These are phyloP conservation scores for Actenoides hombroni DNA, from an alignment of 2,113 vertebrate genomes.

Conservation along the genomic window DNA sequence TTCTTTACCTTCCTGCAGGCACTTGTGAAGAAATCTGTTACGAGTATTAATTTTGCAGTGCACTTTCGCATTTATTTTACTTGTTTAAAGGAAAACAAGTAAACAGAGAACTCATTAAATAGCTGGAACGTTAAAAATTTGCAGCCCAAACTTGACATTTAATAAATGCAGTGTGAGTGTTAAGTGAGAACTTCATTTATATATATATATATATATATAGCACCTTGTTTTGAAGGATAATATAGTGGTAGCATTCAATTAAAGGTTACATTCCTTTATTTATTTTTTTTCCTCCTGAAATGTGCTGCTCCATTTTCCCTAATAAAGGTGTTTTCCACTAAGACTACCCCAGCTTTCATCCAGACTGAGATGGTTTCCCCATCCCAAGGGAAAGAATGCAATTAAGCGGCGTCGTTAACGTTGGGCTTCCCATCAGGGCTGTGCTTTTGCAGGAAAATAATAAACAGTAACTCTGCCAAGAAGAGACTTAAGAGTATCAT, in stretches of 20 bases:
- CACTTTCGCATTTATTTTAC: not conserved
- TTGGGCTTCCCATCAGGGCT: not conserved
- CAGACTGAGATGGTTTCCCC: not conserved
- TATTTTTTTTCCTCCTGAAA: not conserved
- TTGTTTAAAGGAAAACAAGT: not conserved
- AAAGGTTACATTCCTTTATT: not conserved
- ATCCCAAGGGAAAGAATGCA: not conserved
- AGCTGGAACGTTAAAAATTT: not conserved
- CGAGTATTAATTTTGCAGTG: not conserved
- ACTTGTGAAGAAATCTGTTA: not conserved
- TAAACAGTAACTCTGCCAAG: not conserved
- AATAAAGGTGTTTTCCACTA: not conserved
- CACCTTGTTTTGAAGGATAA: not conserved
- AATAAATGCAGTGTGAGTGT: not conserved
- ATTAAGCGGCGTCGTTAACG: not conserved
- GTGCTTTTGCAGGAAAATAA: not conserved
- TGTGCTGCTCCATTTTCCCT: not conserved
- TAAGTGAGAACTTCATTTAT: not conserved
- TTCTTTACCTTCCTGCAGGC: not conserved
- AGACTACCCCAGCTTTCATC: not conserved
- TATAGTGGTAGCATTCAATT: not conserved
- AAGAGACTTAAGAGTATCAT: slow-evolving; percentile 11
- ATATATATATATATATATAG: not conserved
- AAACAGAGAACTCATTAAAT: not conserved
- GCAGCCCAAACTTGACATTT: not conserved